Evolutionary conservation across 2,797 vertebrate species (phyloP).

Genomic region (Nyctalus aviator): DNA sequence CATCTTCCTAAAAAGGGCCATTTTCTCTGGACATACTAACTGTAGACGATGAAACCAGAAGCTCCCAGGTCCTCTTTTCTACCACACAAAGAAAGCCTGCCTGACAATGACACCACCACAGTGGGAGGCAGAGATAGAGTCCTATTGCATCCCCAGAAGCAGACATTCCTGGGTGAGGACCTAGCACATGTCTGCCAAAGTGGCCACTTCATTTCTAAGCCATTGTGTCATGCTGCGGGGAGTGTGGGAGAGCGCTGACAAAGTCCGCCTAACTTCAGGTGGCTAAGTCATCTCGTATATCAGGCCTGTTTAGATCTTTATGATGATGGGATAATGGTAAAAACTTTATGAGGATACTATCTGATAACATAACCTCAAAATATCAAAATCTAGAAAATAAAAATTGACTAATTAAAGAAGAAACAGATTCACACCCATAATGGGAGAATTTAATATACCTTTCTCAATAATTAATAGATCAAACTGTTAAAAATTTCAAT

Average conservation of each 20-base stretch:
- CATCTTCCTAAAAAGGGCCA: background rate
- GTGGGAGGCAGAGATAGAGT: background rate
- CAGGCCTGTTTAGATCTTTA: background rate
- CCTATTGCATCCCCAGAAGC: background rate
- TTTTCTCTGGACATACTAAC: background rate
- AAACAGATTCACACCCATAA: background rate
- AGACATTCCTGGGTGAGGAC: background rate
- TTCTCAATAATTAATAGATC: background rate
- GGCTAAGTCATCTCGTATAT: background rate
- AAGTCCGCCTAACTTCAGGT: background rate
- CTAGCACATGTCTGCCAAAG: background rate
- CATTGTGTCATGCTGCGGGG: background rate
- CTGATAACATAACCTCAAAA: slow-evolving; percentile 27
- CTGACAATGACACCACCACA: background rate
- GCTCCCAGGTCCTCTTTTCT: background rate
- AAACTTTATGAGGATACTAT: background rate
- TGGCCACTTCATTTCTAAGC: background rate
- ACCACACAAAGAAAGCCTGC: background rate
- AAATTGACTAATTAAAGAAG: slow-evolving; percentile 6
- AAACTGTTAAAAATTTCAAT: background rate
- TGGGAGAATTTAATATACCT: background rate
- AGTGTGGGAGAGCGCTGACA: background rate
- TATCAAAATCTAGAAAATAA: slow-evolving; percentile 43
- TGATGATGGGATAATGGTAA: background rate
- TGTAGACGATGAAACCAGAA: background rate